These are phyloP conservation scores for Phalloptychus januarius DNA, from an alignment of 2,797 vertebrate species.

Conservation along the genomic window DNA sequence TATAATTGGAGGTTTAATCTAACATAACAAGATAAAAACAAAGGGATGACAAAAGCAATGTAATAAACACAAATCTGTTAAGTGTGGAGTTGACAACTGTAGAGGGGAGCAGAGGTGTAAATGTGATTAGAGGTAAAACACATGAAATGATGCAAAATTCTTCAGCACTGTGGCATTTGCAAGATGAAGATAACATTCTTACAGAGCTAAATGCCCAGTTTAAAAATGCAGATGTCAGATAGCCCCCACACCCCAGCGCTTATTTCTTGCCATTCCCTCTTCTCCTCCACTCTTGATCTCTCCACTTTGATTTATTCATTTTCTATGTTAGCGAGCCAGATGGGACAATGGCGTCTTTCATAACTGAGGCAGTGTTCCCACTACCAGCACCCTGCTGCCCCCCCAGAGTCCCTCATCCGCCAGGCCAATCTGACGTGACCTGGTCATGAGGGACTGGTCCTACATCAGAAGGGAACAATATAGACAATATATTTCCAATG, in stretches of 20 bases:
- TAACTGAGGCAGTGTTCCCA: conserved; percentile 64
- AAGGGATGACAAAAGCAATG: not conserved
- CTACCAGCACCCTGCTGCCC: conserved; percentile 61
- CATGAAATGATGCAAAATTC: conserved; percentile 40
- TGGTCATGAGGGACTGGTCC: conserved; percentile 46
- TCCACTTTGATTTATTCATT: conserved; percentile 81
- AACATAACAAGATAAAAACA: not conserved
- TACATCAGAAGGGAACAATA: conserved; percentile 25
- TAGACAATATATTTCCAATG: not conserved
- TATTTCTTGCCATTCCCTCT: conserved; percentile 28
- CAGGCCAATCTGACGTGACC: conserved; percentile 55
- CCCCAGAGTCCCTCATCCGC: conserved; percentile 61
- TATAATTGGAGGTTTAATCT: conserved; percentile 9
- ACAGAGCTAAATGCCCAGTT: conserved; percentile 53
- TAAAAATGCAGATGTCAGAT: conserved; percentile 77
- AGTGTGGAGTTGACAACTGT: not conserved
- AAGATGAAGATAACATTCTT: conserved; percentile 69
- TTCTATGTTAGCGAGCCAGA: conserved; percentile 71
- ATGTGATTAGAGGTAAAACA: conserved; percentile 37
- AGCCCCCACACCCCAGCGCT: conserved; percentile 15
- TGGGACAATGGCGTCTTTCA: conserved; percentile 78
- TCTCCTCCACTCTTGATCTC: conserved; percentile 71
- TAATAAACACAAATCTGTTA: conserved; percentile 10
- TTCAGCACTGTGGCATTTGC: conserved; percentile 28
- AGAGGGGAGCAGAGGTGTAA: conserved; percentile 13